Conservation (phyloP, 2,113 vertebrate genomes). For the Dipodomys ordii region DNA sequence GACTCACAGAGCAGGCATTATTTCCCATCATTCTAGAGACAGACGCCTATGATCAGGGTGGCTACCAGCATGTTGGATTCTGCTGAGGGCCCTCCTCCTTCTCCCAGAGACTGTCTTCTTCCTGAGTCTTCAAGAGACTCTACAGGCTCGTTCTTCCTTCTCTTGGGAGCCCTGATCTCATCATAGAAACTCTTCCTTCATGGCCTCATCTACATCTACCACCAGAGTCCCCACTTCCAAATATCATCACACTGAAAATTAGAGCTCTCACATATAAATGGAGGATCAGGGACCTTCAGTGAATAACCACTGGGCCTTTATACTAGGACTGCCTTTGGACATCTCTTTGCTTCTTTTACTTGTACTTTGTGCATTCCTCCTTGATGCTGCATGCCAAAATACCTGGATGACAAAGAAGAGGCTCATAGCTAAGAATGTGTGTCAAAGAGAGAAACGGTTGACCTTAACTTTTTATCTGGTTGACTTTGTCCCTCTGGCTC, state of each 20-base stretch:
- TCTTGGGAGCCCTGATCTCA: neutral
- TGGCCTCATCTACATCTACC: neutral
- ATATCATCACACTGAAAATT: neutral
- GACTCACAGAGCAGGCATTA: neutral
- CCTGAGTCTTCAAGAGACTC: neutral
- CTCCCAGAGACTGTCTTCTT: neutral
- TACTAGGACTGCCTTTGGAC: neutral
- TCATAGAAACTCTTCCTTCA: neutral
- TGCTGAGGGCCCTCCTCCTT: neutral
- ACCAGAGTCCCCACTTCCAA: neutral
- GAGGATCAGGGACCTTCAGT: neutral
- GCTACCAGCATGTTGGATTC: neutral
- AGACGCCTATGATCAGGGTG: neutral
- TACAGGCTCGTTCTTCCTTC: neutral
- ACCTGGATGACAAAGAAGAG: neutral
- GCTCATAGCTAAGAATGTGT: neutral
- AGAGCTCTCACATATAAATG: neutral
- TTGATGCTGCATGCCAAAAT: neutral
- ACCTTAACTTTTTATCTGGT: neutral
- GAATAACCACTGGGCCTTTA: neutral
- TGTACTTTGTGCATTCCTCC: neutral
- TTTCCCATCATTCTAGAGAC: neutral
- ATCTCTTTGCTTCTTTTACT: neutral
- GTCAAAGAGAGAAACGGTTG: neutral
- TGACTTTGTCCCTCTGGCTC: neutral